These are phyloP conservation scores for Campaea margaritaria DNA, from an alignment of 2,888 invertebrate species.

Conservation along the genomic window DNA sequence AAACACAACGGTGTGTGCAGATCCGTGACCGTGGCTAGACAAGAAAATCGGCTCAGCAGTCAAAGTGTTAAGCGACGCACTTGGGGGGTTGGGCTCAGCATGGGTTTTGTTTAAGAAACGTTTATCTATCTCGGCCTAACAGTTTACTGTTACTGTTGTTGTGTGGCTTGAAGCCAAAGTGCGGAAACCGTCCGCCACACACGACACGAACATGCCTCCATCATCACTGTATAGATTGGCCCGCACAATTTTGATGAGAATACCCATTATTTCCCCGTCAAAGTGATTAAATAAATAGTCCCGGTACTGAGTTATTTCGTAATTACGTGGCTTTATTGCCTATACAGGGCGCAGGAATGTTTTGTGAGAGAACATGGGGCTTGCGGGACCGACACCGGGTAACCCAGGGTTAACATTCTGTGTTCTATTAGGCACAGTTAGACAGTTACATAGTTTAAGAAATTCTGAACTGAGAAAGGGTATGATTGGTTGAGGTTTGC, in stretches of 20 bases:
- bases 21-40: no score
- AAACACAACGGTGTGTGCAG: no score
- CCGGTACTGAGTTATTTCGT: conserved; percentile 78
- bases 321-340: conserved; percentile 80
- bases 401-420: conserved; percentile 58
- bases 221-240: conserved; percentile 22
- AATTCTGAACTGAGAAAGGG: conserved; percentile 4
- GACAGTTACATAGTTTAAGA: conserved; percentile 16
- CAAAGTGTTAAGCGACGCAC: no score
- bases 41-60: no score
- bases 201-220: conserved; percentile 25
- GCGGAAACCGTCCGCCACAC: conserved; percentile 22
- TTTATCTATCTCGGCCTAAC: no score
- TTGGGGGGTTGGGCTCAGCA: no score
- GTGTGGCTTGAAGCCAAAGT: conserved; percentile 9
- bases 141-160: neutral
- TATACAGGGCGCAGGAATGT: conserved; percentile 74
- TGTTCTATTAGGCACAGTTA: conserved; percentile 13
- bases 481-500: neutral
- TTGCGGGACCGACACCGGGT: conserved; percentile 47
- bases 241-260: conserved; percentile 69
- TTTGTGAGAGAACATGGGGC: conserved; percentile 54
- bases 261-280: conserved; percentile 81
- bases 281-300: conserved; percentile 85
- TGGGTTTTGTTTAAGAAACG: no score